Evolutionary conservation across 23 tunicate species (phyloP).

Genomic region (Oikopleura dioica): DNA sequence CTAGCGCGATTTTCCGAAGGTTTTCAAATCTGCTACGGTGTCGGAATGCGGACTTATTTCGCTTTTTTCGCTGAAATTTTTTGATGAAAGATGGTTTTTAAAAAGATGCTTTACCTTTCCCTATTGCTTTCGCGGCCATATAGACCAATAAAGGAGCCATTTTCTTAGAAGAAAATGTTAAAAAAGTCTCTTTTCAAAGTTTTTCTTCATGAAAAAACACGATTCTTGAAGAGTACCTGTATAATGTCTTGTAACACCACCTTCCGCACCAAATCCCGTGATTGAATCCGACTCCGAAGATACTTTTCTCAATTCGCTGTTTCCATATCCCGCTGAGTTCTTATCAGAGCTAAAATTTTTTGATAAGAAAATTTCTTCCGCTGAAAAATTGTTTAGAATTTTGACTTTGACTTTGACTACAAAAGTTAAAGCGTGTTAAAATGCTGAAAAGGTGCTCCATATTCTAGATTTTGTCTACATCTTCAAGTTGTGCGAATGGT

Average conservation of each 20-base stretch:
- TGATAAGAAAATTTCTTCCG: background rate
- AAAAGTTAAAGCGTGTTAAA: too few species aligned
- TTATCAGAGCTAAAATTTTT: background rate
- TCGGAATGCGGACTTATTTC: background rate
- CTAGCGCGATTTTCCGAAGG: too few species aligned
- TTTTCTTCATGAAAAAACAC: too few species aligned
- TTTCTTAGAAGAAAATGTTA: too few species aligned
- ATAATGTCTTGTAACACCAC: background rate
- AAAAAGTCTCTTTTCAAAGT: too few species aligned
- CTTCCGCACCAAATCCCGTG: conserved; percentile 7
- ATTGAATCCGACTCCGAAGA: conserved; percentile 1
- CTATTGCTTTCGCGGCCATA: background rate
- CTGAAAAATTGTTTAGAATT: background rate
- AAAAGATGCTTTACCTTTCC: conserved; percentile 14
- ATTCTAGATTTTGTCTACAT: too few species aligned
- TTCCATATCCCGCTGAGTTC: background rate
- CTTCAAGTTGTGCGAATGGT: too few species aligned
- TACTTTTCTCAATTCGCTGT: background rate
- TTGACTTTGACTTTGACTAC: background rate
- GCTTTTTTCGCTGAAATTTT: background rate
- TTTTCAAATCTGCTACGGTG: background rate
- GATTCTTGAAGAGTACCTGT: too few species aligned
- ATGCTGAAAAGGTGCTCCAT: too few species aligned
- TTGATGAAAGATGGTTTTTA: too few species aligned
- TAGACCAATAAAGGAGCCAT: conserved; percentile 3